phyloP scores from a whole-genome alignment of 1,140 invertebrate genomes.

The Araneus ventricosus region DNA sequence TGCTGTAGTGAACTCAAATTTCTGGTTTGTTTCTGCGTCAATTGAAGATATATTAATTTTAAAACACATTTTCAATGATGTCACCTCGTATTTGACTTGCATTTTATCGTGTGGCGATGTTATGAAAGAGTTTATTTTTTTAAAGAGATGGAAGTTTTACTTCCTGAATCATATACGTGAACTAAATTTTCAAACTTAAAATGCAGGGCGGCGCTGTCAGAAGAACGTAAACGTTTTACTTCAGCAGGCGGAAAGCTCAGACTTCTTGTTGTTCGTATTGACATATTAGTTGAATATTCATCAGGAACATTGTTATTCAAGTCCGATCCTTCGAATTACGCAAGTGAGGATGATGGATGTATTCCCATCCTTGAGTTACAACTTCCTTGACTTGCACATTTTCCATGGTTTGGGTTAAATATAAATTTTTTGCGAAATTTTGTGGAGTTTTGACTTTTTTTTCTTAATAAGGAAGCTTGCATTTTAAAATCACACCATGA shows the following conservation, averaged over 20 bases:
- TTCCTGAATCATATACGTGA: background rate
- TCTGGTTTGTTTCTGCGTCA: too few species aligned
- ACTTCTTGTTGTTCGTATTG: background rate
- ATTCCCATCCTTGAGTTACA: background rate
- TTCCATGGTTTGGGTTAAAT: background rate
- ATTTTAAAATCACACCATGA: too few species aligned
- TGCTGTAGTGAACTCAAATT: too few species aligned
- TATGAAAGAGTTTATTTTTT: too few species aligned
- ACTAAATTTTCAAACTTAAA: background rate
- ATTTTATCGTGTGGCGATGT: too few species aligned
- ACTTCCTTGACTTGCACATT: background rate
- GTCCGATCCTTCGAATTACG: background rate
- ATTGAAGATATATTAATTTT: too few species aligned
- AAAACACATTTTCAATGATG: too few species aligned
- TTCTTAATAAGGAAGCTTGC: background rate
- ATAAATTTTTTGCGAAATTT: background rate
- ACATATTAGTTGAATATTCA: conserved; percentile 23
- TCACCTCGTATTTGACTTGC: too few species aligned
- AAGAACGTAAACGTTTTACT: background rate
- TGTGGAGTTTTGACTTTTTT: background rate
- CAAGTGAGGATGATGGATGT: conserved; percentile 10
- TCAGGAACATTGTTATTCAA: background rate
- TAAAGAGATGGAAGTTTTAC: too few species aligned
- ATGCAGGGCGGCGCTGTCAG: background rate
- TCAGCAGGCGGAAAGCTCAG: background rate